phyloP scores from a whole-genome alignment of 2,888 invertebrate genomes.

The Caenorhabditis sulstoni region DNA sequence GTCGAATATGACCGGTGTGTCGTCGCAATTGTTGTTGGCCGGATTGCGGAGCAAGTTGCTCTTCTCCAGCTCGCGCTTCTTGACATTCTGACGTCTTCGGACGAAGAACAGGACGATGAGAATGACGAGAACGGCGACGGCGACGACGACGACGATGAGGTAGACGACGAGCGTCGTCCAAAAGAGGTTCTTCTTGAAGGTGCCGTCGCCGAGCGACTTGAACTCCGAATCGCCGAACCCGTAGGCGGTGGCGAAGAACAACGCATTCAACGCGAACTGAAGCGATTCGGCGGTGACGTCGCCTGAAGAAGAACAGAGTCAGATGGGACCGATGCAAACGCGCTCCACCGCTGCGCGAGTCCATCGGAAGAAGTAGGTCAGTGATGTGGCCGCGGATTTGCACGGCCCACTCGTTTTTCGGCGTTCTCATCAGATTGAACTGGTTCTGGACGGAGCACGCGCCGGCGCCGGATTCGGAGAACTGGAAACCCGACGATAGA shows the following conservation, averaged over 20 bases:
- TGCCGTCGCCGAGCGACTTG: constrained; percentile 39
- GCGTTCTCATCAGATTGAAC: constrained; percentile 36
- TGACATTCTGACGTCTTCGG: constrained; percentile 7
- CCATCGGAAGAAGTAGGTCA: constrained; percentile 21
- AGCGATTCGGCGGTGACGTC: constrained; percentile 10
- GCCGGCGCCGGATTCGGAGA: not conserved
- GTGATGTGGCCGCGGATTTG: constrained; percentile 28
- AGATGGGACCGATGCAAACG: not conserved
- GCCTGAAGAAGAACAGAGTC: constrained; percentile 11
- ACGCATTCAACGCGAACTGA: constrained; percentile 34
- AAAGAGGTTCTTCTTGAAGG: constrained; percentile 27
- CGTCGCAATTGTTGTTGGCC: constrained; percentile 36
- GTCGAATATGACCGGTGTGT: constrained; percentile 32
- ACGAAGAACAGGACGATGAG: constrained; percentile 8
- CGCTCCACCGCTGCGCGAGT: constrained; percentile 9
- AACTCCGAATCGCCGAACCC: constrained; percentile 32
- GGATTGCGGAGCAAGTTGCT: constrained; percentile 37
- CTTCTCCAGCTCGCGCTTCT: constrained; percentile 37
- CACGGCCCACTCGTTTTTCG: constrained; percentile 36
- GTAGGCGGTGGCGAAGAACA: constrained; percentile 40
- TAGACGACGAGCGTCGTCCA: constrained; percentile 17
- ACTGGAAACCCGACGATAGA: constrained; percentile 4
- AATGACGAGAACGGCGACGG: constrained; percentile 1
- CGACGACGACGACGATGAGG: constrained; percentile 9
- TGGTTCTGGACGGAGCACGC: constrained; percentile 33